phyloP scores from a whole-genome alignment of 2,888 invertebrate species.

The Aproaerema taeniolella region DNA sequence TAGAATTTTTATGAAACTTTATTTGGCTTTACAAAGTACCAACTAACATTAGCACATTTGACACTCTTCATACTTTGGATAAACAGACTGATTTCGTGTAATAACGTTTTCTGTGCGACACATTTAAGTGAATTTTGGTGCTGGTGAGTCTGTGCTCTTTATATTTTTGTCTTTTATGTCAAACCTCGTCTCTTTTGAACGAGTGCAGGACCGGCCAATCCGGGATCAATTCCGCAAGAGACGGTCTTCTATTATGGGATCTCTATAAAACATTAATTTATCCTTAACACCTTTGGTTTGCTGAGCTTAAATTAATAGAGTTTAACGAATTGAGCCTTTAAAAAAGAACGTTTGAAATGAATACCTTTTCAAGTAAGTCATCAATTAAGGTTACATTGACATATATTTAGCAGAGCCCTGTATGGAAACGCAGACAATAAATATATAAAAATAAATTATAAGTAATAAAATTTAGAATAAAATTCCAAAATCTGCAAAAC shows the following conservation, averaged over 20 bases:
- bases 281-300: slow-evolving; percentile 44
- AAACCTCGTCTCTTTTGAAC: slow-evolving; percentile 91
- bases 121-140: slow-evolving; percentile 25
- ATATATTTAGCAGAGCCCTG: too few species aligned
- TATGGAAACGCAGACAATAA: too few species aligned
- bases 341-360: background rate
- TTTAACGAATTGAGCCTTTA: background rate
- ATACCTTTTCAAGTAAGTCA: too few species aligned
- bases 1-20: background rate
- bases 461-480: slow-evolving; percentile 19
- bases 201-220: slow-evolving; percentile 96
- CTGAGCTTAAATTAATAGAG: slow-evolving; percentile 12
- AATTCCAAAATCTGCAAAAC: slow-evolving; percentile 69
- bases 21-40: slow-evolving; percentile 1
- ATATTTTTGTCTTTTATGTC: slow-evolving; percentile 59
- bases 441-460: background rate
- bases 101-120: slow-evolving; percentile 18
- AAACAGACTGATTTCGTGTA: too few species aligned
- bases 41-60: background rate
- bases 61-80: background rate
- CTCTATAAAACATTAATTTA: slow-evolving; percentile 70
- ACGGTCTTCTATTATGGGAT: slow-evolving; percentile 85
- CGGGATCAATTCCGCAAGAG: slow-evolving; percentile 96
- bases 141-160: slow-evolving; percentile 60
- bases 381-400: too few species aligned